Base-by-base conservation (phyloP, 2,888 invertebrate species). In the Meganola albula region DNA sequence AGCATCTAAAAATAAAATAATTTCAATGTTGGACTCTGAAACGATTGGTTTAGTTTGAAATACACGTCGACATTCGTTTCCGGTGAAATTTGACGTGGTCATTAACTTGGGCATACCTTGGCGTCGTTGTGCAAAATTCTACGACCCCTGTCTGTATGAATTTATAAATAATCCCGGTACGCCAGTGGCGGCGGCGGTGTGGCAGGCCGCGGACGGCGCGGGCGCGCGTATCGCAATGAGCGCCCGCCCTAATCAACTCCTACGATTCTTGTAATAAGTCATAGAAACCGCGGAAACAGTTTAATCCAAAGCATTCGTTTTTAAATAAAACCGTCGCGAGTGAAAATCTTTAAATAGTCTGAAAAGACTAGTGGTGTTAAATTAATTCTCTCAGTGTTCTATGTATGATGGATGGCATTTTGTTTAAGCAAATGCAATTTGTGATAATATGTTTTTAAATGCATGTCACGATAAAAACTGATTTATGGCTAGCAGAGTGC, bases 151-250 rank as follows among this genome's bases (percentile, higher is more conserved):
- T 83, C 78, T 80, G 75, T 61, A 62, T 74, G 73, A 77, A 84
- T 83, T 84, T 85, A 85, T 84, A 84, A 84, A 85, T 85, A 85
- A 80, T 82, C 75, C 78, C 76, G 74, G 63, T 67, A 58, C 63
- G 82, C 74, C 84, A 85, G 84, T 85, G 87, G 86, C 85, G 82
- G 78, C 79, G 73, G 77, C 78, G 78, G 68, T 71, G 79, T 66
- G 80, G 74, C 66, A 66, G 69, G 73, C 82, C 83, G 83, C 85
- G 83, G 82, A 82, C 83, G 77, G 75, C 83, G 85, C 87, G 87
- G 87, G 84, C 87, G 87, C 88, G 79, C 79, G 66, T 62, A 53
- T 66, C 64, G 59, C 48, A 60, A 65, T 65, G 65, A 61, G 60
- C 67, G 69, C 62, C 65, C 73, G 66, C 59, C 69, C 62, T 63